These are phyloP conservation scores for Protonibea diacanthus DNA, from an alignment of 2,797 vertebrate species.

Conservation along the genomic window DNA sequence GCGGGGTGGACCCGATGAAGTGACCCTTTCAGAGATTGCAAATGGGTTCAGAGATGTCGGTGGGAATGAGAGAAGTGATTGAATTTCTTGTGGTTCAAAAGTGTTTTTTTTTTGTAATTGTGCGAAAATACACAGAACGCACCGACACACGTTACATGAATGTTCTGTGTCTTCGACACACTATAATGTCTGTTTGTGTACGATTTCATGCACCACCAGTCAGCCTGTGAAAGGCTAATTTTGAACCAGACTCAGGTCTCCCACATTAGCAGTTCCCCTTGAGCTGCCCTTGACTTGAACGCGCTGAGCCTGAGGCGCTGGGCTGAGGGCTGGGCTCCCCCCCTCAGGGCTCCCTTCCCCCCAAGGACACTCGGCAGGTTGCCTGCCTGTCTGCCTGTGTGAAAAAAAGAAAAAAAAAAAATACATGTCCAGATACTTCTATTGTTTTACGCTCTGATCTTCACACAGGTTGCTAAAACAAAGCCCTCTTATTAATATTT, in stretches of 20 bases:
- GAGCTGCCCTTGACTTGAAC: constrained; percentile 81
- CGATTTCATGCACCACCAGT: constrained; percentile 14
- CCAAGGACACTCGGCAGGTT: constrained; percentile 76
- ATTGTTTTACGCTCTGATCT: constrained; percentile 86
- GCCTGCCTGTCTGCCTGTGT: constrained; percentile 62
- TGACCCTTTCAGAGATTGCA: background rate
- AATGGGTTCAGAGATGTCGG: background rate
- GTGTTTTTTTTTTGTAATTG: background rate
- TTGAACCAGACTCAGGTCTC: constrained; percentile 61
- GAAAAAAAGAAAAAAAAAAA: constrained; percentile 37
- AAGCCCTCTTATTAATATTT: constrained; percentile 90
- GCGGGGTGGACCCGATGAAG: background rate
- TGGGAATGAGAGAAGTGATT: background rate
- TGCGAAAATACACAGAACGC: background rate
- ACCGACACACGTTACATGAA: background rate
- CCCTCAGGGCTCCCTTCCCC: constrained; percentile 74
- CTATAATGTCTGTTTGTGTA: constrained; percentile 18
- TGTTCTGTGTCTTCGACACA: background rate
- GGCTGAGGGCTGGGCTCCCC: constrained; percentile 67
- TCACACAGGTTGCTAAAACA: constrained; percentile 84
- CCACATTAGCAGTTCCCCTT: constrained; percentile 74
- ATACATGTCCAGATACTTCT: constrained; percentile 78
- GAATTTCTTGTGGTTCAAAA: background rate
- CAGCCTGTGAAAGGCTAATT: constrained; percentile 51
- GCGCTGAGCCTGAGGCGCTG: constrained; percentile 72